Evolutionary conservation across 2,797 vertebrate genomes (phyloP), one percentile per base, ranked within the genome.

Genomic region (Typhlichthys subterraneus): DNA sequence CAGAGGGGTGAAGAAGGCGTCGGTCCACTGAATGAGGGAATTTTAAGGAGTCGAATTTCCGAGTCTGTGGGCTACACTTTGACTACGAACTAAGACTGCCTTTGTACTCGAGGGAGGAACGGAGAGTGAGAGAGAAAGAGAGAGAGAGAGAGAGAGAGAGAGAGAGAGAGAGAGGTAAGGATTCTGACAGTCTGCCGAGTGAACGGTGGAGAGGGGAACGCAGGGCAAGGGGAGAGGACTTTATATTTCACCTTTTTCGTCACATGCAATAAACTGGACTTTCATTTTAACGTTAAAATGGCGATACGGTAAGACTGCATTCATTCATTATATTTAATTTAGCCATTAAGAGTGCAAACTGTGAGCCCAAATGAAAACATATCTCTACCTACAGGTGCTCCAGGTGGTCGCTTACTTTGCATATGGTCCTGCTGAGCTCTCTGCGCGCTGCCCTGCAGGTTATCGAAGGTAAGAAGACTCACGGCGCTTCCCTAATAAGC

Each of bases 1-100:
- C 49, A 48, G 48, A 48, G 55, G 73, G 49, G 61, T 80, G 64
- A 61, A 69, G 73, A 74, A 70, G 70, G 57, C 64, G 50, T 46
- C 15, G 57, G 67, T 86, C 78, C 62, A 67, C 69, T 73, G 52
- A 75, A 59, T 71, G 65, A 17, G 57, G 54, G 65, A 61, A 69
- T 45, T 59, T 38, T 51, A 14, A 63, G 73, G 89, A 88, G 82
- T 92, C 90, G 76, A 65, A 85, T 93, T 92, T 92, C 91, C 73
- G 71, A 79, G 79, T 80, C 65, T 7, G 70, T 77, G 80, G 81
- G 83, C 76, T 81, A 79, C 72, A 81, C 70, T 83, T 73, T 56
- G 67, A 75, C 19, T 74, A 76, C 14, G 72, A 83, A 92, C 91
- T 92, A 80, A 81, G 73, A 69, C 63, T 50, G 73, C 73, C 78